Conservation (phyloP, 2,888 invertebrate genomes). For the Ophonus ardosiacus region DNA sequence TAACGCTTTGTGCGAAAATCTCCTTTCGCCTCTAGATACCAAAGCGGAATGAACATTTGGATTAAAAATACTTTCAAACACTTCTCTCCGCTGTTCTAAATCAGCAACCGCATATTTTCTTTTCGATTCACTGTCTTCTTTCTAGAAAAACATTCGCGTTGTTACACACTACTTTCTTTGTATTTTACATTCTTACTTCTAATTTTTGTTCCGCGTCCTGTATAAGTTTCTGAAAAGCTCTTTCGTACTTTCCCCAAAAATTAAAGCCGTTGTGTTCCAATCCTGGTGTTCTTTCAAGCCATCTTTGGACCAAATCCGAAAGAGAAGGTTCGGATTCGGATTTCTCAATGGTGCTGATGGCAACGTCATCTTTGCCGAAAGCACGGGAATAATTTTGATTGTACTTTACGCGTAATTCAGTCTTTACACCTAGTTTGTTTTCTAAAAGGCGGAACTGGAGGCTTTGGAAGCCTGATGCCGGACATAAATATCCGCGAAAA, state of each 20-base stretch:
- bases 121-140: slow-evolving; percentile 80
- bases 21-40: slow-evolving; percentile 89
- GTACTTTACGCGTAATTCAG: slow-evolving; percentile 93
- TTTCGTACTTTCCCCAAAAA: slow-evolving; percentile 95
- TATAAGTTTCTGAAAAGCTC: slow-evolving; percentile 85
- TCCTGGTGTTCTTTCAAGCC: slow-evolving; percentile 97
- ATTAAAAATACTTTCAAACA: slow-evolving; percentile 94
- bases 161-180: slow-evolving; percentile 45
- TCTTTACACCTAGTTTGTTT: slow-evolving; percentile 91
- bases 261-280: slow-evolving; percentile 90
- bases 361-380: slow-evolving; percentile 85
- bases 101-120: slow-evolving; percentile 84
- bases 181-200: slow-evolving; percentile 74
- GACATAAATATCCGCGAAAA: slow-evolving; percentile 93
- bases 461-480: slow-evolving; percentile 99
- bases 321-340: slow-evolving; percentile 93
- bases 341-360: slow-evolving; percentile 78
- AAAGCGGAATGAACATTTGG: slow-evolving; percentile 89
- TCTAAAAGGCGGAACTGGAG: slow-evolving; percentile 96
- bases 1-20: slow-evolving; percentile 93
- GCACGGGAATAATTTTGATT: slow-evolving; percentile 94
- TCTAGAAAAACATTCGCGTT: slow-evolving; percentile 75
- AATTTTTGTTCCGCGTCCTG: slow-evolving; percentile 82
- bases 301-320: slow-evolving; percentile 90
- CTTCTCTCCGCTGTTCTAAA: slow-evolving; percentile 87